Conservation (phyloP, 2,113 vertebrate species). For the Athene cunicularia region DNA sequence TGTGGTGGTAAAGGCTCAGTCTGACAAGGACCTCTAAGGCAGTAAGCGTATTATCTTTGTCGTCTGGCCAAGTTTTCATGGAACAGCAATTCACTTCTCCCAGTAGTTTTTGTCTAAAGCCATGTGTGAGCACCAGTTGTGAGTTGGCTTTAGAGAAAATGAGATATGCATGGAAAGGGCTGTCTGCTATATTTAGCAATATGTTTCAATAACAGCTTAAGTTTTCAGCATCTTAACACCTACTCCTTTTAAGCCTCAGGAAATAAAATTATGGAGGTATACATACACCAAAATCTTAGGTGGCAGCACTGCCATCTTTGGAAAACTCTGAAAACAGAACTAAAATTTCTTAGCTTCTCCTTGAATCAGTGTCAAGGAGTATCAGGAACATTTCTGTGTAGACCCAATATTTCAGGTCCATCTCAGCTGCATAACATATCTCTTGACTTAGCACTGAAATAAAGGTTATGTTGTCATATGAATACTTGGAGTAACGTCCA, state of each 20-base stretch:
- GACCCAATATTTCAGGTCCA: background rate
- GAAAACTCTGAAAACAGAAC: background rate
- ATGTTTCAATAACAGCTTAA: background rate
- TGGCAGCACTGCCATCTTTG: background rate
- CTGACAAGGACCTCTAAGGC: slow-evolving; percentile 7
- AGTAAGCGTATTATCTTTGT: slow-evolving; percentile 31
- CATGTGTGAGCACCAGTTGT: background rate
- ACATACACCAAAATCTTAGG: background rate
- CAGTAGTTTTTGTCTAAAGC: background rate
- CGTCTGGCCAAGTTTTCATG: background rate
- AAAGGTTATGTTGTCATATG: background rate
- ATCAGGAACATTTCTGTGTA: background rate
- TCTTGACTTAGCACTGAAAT: background rate
- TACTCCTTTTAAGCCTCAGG: background rate
- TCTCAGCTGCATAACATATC: background rate
- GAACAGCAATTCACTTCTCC: background rate
- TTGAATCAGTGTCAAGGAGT: background rate
- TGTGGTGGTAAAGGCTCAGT: slow-evolving; percentile 4
- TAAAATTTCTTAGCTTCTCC: background rate
- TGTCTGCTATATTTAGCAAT: background rate
- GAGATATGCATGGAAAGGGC: background rate
- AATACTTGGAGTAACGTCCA: background rate
- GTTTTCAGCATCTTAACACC: background rate
- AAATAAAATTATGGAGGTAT: background rate
- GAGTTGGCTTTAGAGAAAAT: background rate